Percentiles rank a stretch among this genome's conserved stretches.
phyloP scores from a whole-genome alignment of 2,113 vertebrate species.

The Tautogolabrus adspersus region DNA sequence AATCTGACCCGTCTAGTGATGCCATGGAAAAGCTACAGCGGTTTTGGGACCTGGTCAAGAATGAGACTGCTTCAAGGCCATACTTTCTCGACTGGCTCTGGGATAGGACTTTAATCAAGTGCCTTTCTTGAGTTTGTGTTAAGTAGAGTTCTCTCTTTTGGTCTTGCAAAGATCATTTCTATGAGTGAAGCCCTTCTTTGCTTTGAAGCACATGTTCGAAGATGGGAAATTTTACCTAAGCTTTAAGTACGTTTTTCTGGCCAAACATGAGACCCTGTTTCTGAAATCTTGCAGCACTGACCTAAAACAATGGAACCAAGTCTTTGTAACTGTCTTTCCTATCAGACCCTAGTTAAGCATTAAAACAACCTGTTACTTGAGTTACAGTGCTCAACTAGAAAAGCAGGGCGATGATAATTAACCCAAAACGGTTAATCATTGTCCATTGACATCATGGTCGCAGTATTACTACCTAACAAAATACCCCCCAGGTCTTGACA shows the following conservation, averaged over 20 bases:
- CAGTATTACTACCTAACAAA: conserved; percentile 53
- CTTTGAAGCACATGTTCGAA: neutral
- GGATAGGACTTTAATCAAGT: conserved; percentile 25
- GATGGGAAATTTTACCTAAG: neutral
- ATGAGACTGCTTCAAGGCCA: conserved; percentile 36
- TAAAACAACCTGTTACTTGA: conserved; percentile 61
- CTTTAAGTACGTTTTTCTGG: neutral
- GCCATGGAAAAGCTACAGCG: conserved; percentile 73
- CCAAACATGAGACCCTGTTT: neutral
- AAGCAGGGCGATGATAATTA: conserved; percentile 71
- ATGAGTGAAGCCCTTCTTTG: neutral
- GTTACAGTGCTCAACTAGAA: conserved; percentile 53
- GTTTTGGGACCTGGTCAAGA: conserved; percentile 59
- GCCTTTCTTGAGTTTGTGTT: conserved; percentile 12
- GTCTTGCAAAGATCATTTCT: neutral
- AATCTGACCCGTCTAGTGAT: conserved; percentile 71
- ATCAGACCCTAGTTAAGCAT: conserved; percentile 56
- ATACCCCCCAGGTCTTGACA: conserved; percentile 64
- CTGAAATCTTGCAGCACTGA: conserved; percentile 1
- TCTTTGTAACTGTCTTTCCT: neutral
- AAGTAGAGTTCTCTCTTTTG: neutral
- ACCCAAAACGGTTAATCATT: conserved; percentile 75
- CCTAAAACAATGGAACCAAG: conserved; percentile 2
- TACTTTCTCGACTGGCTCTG: conserved; percentile 30
- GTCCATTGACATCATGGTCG: conserved; percentile 67